Conservation (phyloP, 2,797 vertebrate genomes). For the Carapus acus region DNA sequence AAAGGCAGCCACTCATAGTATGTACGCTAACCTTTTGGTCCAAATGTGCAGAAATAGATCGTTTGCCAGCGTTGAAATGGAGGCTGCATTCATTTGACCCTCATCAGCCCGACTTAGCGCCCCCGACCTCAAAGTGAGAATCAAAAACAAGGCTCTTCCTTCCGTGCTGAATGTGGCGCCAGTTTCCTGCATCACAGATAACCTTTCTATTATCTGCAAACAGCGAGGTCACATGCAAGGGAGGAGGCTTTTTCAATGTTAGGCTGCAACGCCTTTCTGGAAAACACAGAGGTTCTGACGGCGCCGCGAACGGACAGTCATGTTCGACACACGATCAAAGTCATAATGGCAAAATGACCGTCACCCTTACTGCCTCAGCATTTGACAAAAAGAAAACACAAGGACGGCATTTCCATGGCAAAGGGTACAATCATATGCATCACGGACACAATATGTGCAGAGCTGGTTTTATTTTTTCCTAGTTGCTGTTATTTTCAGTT, state of each 20-base stretch:
- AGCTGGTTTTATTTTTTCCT: too few species aligned
- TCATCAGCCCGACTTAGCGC: slow-evolving; percentile 8
- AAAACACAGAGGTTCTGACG: slow-evolving; percentile 14
- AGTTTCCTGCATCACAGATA: slow-evolving; percentile 57
- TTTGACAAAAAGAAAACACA: too few species aligned
- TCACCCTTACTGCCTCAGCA: too few species aligned
- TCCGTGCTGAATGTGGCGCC: slow-evolving; percentile 18
- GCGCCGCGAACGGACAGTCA: background rate
- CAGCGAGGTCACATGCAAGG: slow-evolving; percentile 35
- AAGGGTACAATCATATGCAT: too few species aligned
- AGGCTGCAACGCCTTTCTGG: slow-evolving; percentile 27
- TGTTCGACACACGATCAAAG: background rate
- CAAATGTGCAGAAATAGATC: slow-evolving; percentile 13
- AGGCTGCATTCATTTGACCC: slow-evolving; percentile 8
- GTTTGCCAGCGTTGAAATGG: rapidly evolving
- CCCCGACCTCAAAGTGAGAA: slow-evolving; percentile 13
- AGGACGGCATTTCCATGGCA: too few species aligned
- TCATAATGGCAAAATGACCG: background rate
- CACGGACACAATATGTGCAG: too few species aligned
- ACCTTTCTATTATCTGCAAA: slow-evolving; percentile 55
- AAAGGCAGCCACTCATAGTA: background rate
- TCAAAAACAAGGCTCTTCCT: slow-evolving; percentile 32
- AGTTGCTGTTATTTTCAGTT: too few species aligned
- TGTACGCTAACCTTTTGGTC: too few species aligned
- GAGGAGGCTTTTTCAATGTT: background rate